Evolutionary conservation across 2,888 invertebrate species (phyloP), one percentile per base, ranked within the genome.

Genomic region (Ypsolopha scabrella): DNA sequence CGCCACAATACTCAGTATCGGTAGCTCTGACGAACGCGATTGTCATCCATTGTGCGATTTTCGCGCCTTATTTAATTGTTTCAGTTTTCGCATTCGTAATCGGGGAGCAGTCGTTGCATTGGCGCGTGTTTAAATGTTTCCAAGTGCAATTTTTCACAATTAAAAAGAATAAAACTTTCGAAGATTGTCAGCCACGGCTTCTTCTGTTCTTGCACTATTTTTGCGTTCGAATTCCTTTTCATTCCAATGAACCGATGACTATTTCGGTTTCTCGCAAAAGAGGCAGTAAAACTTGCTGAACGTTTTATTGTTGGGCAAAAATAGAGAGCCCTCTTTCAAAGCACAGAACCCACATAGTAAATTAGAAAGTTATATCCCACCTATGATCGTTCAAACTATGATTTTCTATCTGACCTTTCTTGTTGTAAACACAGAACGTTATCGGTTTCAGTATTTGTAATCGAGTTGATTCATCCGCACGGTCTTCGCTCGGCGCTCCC

Each of bases 41-140:
- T 67, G 75, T 64, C 72, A 73, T 75, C 72, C 68, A 64, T 68
- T 63, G 65, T 70, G 68, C 71, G 65, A 43, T 43, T 68, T 65
- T 24, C 24, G 24, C 24, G 24, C 24, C 24, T 70, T 65, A 65
- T 71, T 69, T 74, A 69, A 75, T 75, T 73, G 73, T 80, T 76
- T 74, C 79, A 82, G 79, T 83, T 62, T 62, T 70, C 72, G 63
- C 78, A 78, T 73, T 71, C 66, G 64, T 70, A 71, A 74, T 70
- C 68, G 74, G 66, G 57, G 71, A 63, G 61, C 74, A 76, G 81
- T 77, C 78, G 80, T 71, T 67, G 63, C 63, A 64, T 66, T 65
- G 67, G 66, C 58, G 58, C 35, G 45, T n/a, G 33, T 47, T 13
- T 34, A 54, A 61, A 58, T 51, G 51, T 46, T 51, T 38, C 51